Percentiles rank a stretch among this genome's conserved stretches.
Conservation (phyloP, 2,113 vertebrate genomes). For the Zosterops japonicus region DNA sequence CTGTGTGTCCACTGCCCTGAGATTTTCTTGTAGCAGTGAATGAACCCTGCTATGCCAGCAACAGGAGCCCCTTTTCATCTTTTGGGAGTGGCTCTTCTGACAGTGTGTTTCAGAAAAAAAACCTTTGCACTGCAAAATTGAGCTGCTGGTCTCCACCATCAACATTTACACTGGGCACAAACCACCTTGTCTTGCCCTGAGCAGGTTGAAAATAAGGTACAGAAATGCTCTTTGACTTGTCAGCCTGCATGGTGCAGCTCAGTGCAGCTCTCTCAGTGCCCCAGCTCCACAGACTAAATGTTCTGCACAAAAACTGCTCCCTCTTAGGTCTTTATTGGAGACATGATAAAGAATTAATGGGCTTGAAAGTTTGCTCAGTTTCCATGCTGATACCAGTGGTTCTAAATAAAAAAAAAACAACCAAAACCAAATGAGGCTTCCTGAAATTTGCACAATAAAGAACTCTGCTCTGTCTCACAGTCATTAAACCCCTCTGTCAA, state of each 20-base stretch:
- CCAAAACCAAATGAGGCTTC: accelerated
- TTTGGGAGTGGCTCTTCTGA: neutral
- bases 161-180: accelerated
- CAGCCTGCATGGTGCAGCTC: neutral
- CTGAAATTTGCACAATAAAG: neutral
- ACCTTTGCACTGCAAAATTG: neutral
- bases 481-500: neutral
- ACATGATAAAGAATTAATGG: neutral
- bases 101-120: neutral
- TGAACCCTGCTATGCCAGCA: neutral
- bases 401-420: neutral
- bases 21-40: neutral
- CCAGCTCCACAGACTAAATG: neutral
- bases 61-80: neutral
- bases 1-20: neutral
- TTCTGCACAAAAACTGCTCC: neutral
- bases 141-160: neutral
- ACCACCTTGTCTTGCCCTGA: neutral
- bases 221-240: neutral
- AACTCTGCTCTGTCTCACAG: neutral
- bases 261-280: neutral
- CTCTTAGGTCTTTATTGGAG: neutral
- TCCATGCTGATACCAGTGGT: neutral
- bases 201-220: neutral
- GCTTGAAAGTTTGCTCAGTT: neutral